phyloP scores from a whole-genome alignment of 1,140 invertebrate genomes.

The Solenopsis invicta region DNA sequence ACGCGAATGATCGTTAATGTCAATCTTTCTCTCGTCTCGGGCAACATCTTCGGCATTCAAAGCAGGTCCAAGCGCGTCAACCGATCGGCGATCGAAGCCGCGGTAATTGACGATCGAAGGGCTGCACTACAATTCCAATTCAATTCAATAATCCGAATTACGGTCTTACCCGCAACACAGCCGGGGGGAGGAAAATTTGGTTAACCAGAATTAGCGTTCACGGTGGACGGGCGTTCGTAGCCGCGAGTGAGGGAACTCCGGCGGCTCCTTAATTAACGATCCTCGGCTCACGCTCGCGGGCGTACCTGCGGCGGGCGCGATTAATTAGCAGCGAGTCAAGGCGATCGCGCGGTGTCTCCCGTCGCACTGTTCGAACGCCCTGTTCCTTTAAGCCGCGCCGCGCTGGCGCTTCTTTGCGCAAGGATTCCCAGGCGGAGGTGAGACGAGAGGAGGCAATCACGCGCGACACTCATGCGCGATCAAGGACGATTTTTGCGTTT shows the following conservation, averaged over 20 bases:
- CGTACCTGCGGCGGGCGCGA: conserved; percentile 14
- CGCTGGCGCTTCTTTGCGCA: not conserved
- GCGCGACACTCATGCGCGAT: not conserved
- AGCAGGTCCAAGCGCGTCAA: not conserved
- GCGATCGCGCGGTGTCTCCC: not conserved
- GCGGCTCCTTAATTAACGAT: conserved; percentile 9
- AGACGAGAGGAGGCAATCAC: not conserved
- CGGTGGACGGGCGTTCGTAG: not conserved
- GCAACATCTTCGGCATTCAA: not conserved
- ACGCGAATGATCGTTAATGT: not conserved
- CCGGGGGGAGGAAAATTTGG: conserved; percentile 24
- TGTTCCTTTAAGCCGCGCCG: not conserved
- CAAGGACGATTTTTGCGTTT: conserved; percentile 42
- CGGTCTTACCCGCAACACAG: not conserved
- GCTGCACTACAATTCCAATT: not conserved
- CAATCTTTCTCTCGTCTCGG: not conserved
- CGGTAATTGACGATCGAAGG: not conserved
- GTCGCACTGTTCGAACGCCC: not conserved
- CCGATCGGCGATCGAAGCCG: not conserved
- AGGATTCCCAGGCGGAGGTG: not conserved
- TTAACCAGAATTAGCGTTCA: conserved; percentile 10
- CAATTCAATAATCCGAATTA: conserved; percentile 16
- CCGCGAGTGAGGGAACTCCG: not conserved
- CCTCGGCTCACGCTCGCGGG: not conserved
- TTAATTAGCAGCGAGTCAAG: conserved; percentile 17